These are phyloP conservation scores for Hestina assimilis DNA, from an alignment of 1,140 invertebrate species.

Conservation along the genomic window DNA sequence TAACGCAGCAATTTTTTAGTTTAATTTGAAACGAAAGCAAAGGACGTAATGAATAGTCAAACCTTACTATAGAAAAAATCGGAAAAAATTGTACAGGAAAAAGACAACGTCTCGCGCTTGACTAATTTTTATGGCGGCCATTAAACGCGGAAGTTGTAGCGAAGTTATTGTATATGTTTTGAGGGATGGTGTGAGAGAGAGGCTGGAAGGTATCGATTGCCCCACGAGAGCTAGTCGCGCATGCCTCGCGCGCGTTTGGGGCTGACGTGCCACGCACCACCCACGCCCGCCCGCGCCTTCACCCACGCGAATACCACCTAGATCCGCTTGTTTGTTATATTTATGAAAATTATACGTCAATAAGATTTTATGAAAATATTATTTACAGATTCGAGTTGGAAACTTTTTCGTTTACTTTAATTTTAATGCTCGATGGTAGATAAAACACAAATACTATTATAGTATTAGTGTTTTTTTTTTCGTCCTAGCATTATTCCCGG, in stretches of 20 bases:
- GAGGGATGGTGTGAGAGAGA: slow-evolving; percentile 42
- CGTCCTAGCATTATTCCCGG: too few species aligned
- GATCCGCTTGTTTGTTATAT: slow-evolving; percentile 19
- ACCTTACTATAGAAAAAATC: neutral
- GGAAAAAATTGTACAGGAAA: neutral
- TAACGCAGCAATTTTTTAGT: too few species aligned
- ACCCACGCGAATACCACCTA: slow-evolving; percentile 24
- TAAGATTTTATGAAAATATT: too few species aligned
- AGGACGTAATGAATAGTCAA: neutral
- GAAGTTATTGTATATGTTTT: slow-evolving; percentile 68
- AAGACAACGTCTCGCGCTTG: neutral
- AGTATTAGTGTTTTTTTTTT: too few species aligned
- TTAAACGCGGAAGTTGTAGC: slow-evolving; percentile 59
- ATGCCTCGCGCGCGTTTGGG: slow-evolving; percentile 40
- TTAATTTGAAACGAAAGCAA: neutral
- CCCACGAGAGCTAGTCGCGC: slow-evolving; percentile 59
- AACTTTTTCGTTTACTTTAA: too few species aligned
- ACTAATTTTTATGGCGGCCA: slow-evolving; percentile 55
- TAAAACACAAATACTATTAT: too few species aligned
- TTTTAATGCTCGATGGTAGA: too few species aligned
- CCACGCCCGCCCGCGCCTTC: slow-evolving; percentile 8
- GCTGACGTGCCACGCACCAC: slow-evolving; percentile 12
- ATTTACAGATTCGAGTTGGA: too few species aligned
- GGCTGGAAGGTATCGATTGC: slow-evolving; percentile 68
- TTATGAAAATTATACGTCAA: slow-evolving; percentile 8